These are phyloP conservation scores for Anguilla marmorata DNA, from an alignment of 2,797 vertebrate genomes.

Conservation along the genomic window DNA sequence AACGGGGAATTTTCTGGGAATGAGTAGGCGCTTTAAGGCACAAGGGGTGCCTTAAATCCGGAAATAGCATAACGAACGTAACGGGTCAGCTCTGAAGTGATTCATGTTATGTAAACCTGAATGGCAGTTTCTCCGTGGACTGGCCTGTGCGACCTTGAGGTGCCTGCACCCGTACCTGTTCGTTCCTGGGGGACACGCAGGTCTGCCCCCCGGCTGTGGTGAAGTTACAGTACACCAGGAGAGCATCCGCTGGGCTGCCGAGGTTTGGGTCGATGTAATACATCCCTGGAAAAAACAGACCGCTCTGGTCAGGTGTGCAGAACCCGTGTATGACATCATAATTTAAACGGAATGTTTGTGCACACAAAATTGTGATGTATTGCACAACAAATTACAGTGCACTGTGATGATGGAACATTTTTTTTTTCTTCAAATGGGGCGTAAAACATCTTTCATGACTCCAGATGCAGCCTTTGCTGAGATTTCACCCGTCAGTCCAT, in stretches of 20 bases:
- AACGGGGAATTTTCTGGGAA: neutral
- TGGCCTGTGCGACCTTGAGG: neutral
- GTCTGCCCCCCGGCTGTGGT: constrained; percentile 74
- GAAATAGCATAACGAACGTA: neutral
- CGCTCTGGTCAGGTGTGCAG: neutral
- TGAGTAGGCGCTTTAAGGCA: neutral
- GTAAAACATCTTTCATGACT: too few relatives aligned
- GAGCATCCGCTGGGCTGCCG: constrained; percentile 78
- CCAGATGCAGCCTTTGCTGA: neutral
- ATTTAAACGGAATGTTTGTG: too few relatives aligned
- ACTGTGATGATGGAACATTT: too few relatives aligned
- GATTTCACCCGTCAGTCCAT: neutral
- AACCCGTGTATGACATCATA: neutral
- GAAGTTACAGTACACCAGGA: constrained; percentile 86
- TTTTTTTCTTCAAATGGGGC: too few relatives aligned
- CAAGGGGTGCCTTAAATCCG: neutral
- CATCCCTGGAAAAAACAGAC: constrained; percentile 69
- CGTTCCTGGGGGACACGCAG: constrained; percentile 74
- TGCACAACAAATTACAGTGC: too few relatives aligned
- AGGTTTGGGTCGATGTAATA: constrained; percentile 93
- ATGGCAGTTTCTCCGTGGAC: too few relatives aligned
- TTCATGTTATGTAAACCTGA: neutral
- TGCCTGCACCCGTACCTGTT: constrained; percentile 67
- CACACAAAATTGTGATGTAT: too few relatives aligned
- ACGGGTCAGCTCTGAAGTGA: neutral